These are phyloP conservation scores for Crossaster papposus DNA, from an alignment of 53 echinoderm and acorn worm species.

Conservation along the genomic window DNA sequence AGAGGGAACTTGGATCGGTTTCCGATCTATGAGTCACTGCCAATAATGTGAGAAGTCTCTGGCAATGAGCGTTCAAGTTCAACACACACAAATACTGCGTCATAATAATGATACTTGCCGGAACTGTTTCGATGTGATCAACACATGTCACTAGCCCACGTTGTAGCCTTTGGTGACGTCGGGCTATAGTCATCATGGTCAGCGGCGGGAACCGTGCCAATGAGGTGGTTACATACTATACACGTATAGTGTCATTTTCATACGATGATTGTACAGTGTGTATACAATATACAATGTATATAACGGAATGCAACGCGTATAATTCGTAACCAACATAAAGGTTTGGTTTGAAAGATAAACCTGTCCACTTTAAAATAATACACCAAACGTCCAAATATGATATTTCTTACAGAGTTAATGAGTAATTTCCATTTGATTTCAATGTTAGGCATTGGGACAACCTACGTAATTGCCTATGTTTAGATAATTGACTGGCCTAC, in stretches of 20 bases:
- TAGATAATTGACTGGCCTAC: no score
- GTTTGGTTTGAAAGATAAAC: no score
- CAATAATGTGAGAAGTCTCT: neutral
- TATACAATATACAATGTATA: no score
- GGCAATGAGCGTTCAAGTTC: neutral
- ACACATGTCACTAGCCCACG: neutral
- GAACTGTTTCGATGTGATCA: neutral
- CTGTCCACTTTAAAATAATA: no score
- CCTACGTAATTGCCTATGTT: no score
- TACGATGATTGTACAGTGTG: neutral
- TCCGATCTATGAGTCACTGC: neutral
- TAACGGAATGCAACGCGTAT: no score
- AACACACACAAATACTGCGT: neutral
- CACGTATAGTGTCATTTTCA: neutral
- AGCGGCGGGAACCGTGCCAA: neutral
- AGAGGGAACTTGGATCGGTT: neutral
- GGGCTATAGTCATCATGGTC: neutral
- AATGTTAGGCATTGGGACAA: no score
- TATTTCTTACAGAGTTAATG: no score
- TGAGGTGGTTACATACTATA: neutral
- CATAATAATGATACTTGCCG: no score
- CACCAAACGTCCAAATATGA: no score
- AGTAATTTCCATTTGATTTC: no score
- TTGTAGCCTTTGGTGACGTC: neutral
- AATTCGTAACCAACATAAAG: neutral